Conservation (phyloP, 2,888 invertebrate species). For the Unio pictorum region DNA sequence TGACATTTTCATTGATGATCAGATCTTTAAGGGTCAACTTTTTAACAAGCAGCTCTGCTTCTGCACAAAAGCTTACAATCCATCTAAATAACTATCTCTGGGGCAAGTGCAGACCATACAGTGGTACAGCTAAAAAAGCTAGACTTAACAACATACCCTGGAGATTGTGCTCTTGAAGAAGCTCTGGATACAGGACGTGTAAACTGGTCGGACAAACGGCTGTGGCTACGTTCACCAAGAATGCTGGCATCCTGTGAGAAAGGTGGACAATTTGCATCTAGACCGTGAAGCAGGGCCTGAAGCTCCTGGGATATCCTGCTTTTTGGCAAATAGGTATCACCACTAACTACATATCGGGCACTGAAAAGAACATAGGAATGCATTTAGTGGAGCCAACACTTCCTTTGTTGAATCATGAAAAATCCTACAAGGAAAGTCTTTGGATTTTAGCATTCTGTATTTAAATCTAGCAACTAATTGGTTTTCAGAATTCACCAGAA, state of each 20-base stretch:
- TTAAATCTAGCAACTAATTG: too few species aligned
- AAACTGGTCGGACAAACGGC: slow-evolving; percentile 26
- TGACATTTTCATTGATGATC: too few species aligned
- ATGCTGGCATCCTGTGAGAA: slow-evolving; percentile 25
- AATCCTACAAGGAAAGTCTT: too few species aligned
- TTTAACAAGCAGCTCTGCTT: too few species aligned
- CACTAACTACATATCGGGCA: slow-evolving; percentile 19
- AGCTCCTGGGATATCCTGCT: slow-evolving; percentile 48
- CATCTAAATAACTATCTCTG: too few species aligned
- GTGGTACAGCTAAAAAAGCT: background rate
- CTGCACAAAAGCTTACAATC: too few species aligned
- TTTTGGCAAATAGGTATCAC: slow-evolving; percentile 40
- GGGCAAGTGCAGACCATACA: too few species aligned
- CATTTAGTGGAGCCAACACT: background rate
- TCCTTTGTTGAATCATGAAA: too few species aligned
- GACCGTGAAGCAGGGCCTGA: slow-evolving; percentile 51
- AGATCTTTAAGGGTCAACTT: too few species aligned
- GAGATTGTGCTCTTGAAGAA: slow-evolving; percentile 31
- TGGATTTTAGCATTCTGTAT: too few species aligned
- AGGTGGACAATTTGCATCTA: slow-evolving; percentile 44
- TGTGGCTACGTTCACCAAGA: slow-evolving; percentile 15
- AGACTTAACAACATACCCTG: slow-evolving; percentile 25
- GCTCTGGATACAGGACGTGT: slow-evolving; percentile 40
- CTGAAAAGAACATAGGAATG: slow-evolving; percentile 15
- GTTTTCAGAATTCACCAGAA: too few species aligned